phyloP scores from a whole-genome alignment of 2,797 vertebrate species.

The Capromys pilorides region DNA sequence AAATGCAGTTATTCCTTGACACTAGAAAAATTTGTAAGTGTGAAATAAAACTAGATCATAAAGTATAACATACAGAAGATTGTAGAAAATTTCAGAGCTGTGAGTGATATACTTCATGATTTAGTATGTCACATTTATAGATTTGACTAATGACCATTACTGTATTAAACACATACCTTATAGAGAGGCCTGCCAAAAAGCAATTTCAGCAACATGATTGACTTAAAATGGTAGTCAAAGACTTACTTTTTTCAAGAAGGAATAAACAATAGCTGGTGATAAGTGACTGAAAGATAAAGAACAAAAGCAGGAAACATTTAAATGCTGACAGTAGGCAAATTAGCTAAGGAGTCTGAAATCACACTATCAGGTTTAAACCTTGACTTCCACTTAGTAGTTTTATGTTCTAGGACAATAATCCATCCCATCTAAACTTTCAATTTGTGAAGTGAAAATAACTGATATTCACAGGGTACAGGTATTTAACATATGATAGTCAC shows the following conservation, averaged over 20 bases:
- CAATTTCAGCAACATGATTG: not conserved
- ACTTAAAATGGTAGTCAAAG: not conserved
- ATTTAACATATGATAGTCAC: not conserved
- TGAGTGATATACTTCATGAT: not conserved
- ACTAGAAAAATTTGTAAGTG: conserved; percentile 9
- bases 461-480: not conserved
- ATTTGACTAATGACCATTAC: not conserved
- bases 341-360: conserved; percentile 30
- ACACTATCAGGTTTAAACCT: not conserved
- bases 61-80: not conserved
- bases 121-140: not conserved
- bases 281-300: conserved; percentile 29
- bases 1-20: conserved; percentile 17
- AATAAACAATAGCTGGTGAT: not conserved
- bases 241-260: conserved; percentile 2
- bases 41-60: conserved; percentile 32
- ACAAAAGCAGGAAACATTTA: conserved; percentile 8
- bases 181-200: not conserved
- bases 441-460: conserved; percentile 56
- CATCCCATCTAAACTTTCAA: not conserved
- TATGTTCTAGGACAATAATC: not conserved
- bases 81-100: not conserved
- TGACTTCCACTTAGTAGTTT: not conserved
- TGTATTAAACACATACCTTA: not conserved
- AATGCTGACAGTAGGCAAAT: conserved; percentile 10